Percentiles rank a stretch among this genome's conserved stretches.
phyloP scores from a whole-genome alignment of 2,113 vertebrate genomes.

The Burhinus oedicnemus region DNA sequence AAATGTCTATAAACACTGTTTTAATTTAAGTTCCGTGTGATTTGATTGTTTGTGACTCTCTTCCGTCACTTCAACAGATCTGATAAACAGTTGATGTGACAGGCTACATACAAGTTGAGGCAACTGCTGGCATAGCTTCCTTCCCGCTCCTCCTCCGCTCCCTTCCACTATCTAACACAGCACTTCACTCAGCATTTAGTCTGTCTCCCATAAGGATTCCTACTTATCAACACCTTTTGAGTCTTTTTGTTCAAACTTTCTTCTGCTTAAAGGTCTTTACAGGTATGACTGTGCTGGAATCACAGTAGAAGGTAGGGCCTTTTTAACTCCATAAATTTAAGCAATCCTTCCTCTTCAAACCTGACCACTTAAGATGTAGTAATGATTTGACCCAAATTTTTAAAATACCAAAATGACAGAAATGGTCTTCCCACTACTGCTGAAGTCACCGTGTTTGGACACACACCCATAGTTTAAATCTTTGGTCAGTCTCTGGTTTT shows the following conservation, averaged over 20 bases:
- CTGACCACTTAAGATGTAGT: background rate
- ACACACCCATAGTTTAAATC: background rate
- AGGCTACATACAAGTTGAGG: background rate
- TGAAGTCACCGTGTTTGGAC: background rate
- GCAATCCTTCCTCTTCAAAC: background rate
- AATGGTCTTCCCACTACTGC: background rate
- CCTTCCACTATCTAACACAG: background rate
- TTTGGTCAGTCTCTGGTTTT: background rate
- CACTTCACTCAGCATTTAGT: background rate
- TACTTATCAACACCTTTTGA: background rate
- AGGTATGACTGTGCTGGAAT: background rate
- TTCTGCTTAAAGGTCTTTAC: background rate
- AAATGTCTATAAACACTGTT: background rate
- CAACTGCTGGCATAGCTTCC: background rate
- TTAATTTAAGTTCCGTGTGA: background rate
- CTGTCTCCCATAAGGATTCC: background rate
- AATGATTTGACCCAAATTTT: background rate
- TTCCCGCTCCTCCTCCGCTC: background rate
- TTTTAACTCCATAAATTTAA: background rate
- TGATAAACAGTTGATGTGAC: background rate
- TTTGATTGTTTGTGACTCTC: background rate
- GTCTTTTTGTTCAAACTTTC: background rate
- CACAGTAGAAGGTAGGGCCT: background rate
- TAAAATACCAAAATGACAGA: background rate
- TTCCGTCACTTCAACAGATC: background rate